These are phyloP conservation scores for Dinocampus coccinellae DNA, from an alignment of 2,888 invertebrate genomes.

Conservation along the genomic window DNA sequence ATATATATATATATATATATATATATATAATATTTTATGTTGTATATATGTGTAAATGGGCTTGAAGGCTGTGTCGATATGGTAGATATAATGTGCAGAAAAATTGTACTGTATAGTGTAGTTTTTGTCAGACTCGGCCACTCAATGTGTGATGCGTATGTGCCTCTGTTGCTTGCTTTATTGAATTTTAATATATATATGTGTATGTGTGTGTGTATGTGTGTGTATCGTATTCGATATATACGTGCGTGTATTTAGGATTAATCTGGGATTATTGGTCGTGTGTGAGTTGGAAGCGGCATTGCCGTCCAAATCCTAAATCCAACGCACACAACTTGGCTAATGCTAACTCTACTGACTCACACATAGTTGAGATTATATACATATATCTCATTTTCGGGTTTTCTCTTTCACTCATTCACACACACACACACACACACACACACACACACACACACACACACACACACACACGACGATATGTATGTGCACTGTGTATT, in stretches of 20 bases:
- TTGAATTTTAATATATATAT: slow-evolving; percentile 16
- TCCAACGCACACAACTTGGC: slow-evolving; percentile 66
- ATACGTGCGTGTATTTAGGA: slow-evolving; percentile 54
- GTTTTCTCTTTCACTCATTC: neutral
- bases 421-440: neutral
- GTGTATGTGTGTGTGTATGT: slow-evolving; percentile 27
- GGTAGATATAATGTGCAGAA: neutral
- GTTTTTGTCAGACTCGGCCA: neutral
- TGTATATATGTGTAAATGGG: neutral
- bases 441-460: no score
- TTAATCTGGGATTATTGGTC: slow-evolving; percentile 66
- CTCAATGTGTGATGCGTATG: slow-evolving; percentile 1
- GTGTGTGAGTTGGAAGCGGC: slow-evolving; percentile 52
- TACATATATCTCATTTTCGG: no score
- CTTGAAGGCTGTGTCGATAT: neutral
- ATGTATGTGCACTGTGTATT: slow-evolving; percentile 11
- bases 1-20: neutral
- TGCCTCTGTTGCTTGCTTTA: slow-evolving; percentile 26
- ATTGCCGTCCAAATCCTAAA: slow-evolving; percentile 64
- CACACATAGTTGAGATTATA: no score
- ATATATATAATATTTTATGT: no score
- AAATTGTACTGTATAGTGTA: neutral
- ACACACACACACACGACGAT: no score
- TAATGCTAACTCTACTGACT: slow-evolving; percentile 57
- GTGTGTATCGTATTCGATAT: slow-evolving; percentile 16